These are phyloP conservation scores for Drosophila tsacasi DNA, from an alignment of 1,140 invertebrate genomes.

Conservation along the genomic window DNA sequence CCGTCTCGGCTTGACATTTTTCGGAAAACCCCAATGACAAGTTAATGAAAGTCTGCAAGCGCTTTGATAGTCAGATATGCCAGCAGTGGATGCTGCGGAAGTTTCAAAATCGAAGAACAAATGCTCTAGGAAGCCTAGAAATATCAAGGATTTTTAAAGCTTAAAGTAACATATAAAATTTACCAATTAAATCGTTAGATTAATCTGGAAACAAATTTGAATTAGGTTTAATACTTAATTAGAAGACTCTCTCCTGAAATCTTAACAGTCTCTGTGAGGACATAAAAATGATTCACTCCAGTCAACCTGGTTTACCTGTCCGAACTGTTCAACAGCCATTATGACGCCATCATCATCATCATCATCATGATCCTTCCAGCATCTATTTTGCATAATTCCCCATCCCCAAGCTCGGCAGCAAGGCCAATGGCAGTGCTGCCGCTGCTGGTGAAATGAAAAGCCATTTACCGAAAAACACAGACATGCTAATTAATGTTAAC, in stretches of 20 bases:
- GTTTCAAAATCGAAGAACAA: neutral
- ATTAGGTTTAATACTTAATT: neutral
- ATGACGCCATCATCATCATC: conserved; percentile 25
- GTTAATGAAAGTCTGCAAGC: conserved; percentile 74
- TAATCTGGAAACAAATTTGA: neutral
- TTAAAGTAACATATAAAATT: too few species aligned
- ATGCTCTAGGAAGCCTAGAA: neutral
- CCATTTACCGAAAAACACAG: conserved; percentile 76
- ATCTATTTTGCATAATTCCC: conserved; percentile 61
- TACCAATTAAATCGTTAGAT: neutral
- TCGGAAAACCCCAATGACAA: conserved; percentile 63
- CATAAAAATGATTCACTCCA: conserved; percentile 6
- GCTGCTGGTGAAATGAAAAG: conserved; percentile 56
- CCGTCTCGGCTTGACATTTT: conserved; percentile 63
- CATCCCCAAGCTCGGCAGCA: conserved; percentile 6
- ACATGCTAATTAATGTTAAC: conserved; percentile 80
- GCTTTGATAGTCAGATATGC: conserved; percentile 32
- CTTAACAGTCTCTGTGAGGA: neutral
- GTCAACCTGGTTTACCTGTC: conserved; percentile 30
- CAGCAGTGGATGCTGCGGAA: conserved; percentile 11
- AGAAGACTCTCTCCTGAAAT: neutral
- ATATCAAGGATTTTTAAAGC: neutral
- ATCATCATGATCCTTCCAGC: conserved; percentile 12
- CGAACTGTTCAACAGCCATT: conserved; percentile 37
- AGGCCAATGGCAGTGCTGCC: conserved; percentile 52